These are phyloP conservation scores for Tricholauxania praeusta DNA, from an alignment of 2,888 invertebrate genomes.

Conservation along the genomic window DNA sequence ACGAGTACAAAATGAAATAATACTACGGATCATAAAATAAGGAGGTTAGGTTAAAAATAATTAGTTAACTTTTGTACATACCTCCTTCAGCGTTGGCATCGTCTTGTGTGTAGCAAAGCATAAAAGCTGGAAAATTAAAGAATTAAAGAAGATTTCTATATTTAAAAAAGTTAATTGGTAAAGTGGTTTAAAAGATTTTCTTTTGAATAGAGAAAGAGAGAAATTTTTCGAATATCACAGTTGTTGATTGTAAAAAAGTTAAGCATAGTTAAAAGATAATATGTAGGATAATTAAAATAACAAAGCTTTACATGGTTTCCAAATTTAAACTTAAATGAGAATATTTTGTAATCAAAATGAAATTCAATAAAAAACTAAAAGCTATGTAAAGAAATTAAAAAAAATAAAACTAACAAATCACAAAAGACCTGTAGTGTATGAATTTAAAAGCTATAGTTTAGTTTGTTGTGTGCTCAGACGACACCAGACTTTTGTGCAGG, in stretches of 20 bases:
- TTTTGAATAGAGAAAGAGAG: constrained; percentile 36
- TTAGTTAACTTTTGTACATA: constrained; percentile 70
- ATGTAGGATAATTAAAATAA: constrained; percentile 30
- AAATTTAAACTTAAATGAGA: background rate
- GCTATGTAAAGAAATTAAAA: constrained; percentile 4
- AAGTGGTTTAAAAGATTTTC: constrained; percentile 33
- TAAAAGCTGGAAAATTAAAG: constrained; percentile 81
- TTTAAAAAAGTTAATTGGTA: constrained; percentile 40
- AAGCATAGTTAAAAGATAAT: no score
- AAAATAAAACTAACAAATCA: constrained; percentile 4
- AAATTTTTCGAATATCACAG: constrained; percentile 47
- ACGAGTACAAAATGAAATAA: constrained; percentile 3
- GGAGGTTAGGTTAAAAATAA: constrained; percentile 17
- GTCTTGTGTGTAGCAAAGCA: constrained; percentile 95
- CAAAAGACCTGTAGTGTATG: constrained; percentile 10
- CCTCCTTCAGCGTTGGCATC: constrained; percentile 92
- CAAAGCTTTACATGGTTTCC: background rate
- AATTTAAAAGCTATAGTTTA: constrained; percentile 9
- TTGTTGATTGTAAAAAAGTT: constrained; percentile 34
- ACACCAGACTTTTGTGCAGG: constrained; percentile 37
- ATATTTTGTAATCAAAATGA: background rate
- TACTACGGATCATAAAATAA: constrained; percentile 27
- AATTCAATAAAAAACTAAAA: background rate
- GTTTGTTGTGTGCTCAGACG: constrained; percentile 38
- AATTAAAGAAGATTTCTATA: constrained; percentile 49